Base-by-base conservation (phyloP, 2,113 vertebrate genomes). In the Glaucidium brasilianum region DNA sequence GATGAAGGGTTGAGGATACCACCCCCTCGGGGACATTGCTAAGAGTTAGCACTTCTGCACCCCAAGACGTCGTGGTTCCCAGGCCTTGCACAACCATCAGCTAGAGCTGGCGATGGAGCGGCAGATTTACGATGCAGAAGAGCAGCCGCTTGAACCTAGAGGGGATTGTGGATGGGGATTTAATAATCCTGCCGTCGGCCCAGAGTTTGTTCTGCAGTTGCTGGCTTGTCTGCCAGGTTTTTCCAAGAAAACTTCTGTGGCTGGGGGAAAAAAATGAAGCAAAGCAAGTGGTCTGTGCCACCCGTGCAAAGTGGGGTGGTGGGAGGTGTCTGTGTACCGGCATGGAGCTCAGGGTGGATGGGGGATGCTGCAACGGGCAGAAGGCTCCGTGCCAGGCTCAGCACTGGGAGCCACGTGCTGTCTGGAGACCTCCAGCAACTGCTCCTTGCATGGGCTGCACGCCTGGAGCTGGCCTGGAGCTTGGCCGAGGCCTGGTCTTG, bases 61-160 rank as follows among this genome's bases (percentile, higher is more conserved):
- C 26, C 35, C 1, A 0, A 81, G 19, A 27, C 1, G 0, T 30
- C 2, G 2, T 17, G 47, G 43, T 63, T 90, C n/a, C 60, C 69
- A 43, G 58, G 53, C 69, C 49, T 67, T 64, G 47, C 34, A 17
- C 56, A 29, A 3, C 69, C 91, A 12, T 64, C 20, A 16, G 47
- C 39, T 55, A 41, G 69, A 55, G 85, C 72, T 55, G 19, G 52
- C 1, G 5, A 59, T 41, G 80, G 83, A 94, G 78, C 2, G 9
- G 59, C 83, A 62, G 91, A 91, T 86, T 94, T 91, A 55, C 6
- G 21, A 69, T 74, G 80, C 84, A 52, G 32, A 91, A 81, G 84
- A 87, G 91, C 88, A 63, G 66, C 69, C 11, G 17, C 69, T 34
- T 66, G 93, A 93, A 85, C 66, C 80, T 69, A 12, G 82, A 64